Percentiles rank a stretch among this genome's conserved stretches.
These are phyloP conservation scores for Oxyteleia sp. DNA, from an alignment of 2,888 invertebrate species.

Conservation along the genomic window DNA sequence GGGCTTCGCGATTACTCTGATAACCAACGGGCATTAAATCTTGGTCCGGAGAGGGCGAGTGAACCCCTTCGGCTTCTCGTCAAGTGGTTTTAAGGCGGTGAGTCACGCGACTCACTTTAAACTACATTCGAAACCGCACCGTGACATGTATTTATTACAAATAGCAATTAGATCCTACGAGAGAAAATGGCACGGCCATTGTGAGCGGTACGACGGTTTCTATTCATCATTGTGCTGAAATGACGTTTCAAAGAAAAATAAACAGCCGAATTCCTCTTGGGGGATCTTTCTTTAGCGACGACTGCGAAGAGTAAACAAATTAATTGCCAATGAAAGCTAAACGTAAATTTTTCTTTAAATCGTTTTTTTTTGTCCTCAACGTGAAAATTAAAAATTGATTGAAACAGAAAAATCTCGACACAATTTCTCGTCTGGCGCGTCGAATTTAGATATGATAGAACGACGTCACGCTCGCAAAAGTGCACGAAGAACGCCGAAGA, in stretches of 20 bases:
- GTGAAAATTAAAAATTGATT: slow-evolving; percentile 51
- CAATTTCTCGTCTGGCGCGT: slow-evolving; percentile 80
- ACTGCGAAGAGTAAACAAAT: slow-evolving; percentile 40
- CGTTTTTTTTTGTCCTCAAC: no score
- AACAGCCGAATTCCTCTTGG: slow-evolving; percentile 21
- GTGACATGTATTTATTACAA: slow-evolving; percentile 72
- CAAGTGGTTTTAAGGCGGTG: slow-evolving; percentile 81
- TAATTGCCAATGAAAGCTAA: slow-evolving; percentile 5
- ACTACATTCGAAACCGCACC: slow-evolving; percentile 73
- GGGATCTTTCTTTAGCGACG: no score
- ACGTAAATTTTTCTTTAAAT: not conserved
- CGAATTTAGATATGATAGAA: slow-evolving; percentile 80
- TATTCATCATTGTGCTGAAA: slow-evolving; percentile 21
- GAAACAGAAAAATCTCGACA: slow-evolving; percentile 78
- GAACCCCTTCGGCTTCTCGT: slow-evolving; percentile 80
- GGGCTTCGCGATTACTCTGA: slow-evolving; percentile 84
- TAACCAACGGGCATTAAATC: slow-evolving; percentile 86
- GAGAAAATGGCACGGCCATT: slow-evolving; percentile 49
- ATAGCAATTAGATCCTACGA: slow-evolving; percentile 60
- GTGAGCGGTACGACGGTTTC: slow-evolving; percentile 16
- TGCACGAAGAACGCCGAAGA: slow-evolving; percentile 20
- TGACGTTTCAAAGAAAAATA: slow-evolving; percentile 28
- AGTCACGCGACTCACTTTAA: slow-evolving; percentile 81
- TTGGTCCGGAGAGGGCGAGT: slow-evolving; percentile 82
- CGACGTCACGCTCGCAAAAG: slow-evolving; percentile 67